Evolutionary conservation across 2,888 invertebrate species (phyloP).

Genomic region (Platycheirus albimanus): DNA sequence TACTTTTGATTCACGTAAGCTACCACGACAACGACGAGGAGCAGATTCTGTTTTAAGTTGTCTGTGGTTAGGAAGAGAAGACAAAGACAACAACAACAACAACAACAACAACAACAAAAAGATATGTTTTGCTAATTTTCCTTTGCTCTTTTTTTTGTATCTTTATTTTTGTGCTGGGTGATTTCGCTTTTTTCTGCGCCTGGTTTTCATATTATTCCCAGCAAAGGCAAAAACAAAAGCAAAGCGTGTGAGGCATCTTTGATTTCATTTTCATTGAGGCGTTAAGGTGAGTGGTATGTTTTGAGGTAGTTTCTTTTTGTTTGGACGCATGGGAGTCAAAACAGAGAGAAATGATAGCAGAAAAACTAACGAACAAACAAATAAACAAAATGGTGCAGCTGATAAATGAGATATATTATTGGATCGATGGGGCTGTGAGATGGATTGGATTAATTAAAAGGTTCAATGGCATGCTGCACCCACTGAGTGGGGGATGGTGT

Average conservation of each 20-base stretch:
- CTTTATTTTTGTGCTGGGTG: neutral
- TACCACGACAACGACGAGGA: neutral
- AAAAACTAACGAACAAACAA: neutral
- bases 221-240: too few relatives aligned
- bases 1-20: constrained; percentile 25
- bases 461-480: constrained; percentile 64
- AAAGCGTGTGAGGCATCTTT: constrained; percentile 18
- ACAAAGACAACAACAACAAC: neutral
- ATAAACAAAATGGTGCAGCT: constrained; percentile 20
- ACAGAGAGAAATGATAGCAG: constrained; percentile 17
- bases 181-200: constrained; percentile 24
- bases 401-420: neutral
- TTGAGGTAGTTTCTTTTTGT: constrained; percentile 20
- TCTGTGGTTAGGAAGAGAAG: constrained; percentile 18
- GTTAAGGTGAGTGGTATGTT: constrained; percentile 13
- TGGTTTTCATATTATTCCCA: constrained; percentile 7
- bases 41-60: neutral
- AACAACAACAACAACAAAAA: neutral
- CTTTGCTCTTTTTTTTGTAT: neutral
- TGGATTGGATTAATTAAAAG: constrained; percentile 58
- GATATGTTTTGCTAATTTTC: constrained; percentile 7
- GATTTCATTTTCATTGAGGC: constrained; percentile 34
- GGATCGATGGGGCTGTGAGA: constrained; percentile 40
- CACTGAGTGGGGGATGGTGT: too few relatives aligned
- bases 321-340: constrained; percentile 47